Evolutionary conservation across 2,888 invertebrate species (phyloP), one percentile per base, ranked within the genome.

Genomic region (Argyra leucocephala): DNA sequence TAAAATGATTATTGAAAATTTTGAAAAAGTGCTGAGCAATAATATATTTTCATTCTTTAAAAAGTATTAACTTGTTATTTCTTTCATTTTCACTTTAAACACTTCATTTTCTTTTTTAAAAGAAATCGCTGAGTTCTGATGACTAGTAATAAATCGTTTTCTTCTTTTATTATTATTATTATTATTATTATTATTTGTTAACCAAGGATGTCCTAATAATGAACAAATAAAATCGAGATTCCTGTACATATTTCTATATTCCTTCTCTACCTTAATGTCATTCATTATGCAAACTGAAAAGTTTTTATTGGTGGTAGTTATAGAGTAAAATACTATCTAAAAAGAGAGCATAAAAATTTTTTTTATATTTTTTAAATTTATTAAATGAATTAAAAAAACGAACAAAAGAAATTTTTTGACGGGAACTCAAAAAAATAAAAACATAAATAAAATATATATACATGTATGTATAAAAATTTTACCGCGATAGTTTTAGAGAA

Each of bases 21-120:
- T n/a, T n/a, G n/a, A 48, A 37, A 37, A 37, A 31, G 9, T 48
- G 48, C 48, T 48, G 48, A 48, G 48, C 48, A 48, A 48, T 48
- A n/a, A n/a, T n/a, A n/a, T n/a, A 48, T 48, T 48, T 48, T 48
- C 48, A 48, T 48, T 48, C 48, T 48, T 48, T 48, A 48, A 48
- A 48, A 48, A 48, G 18, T 48, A 48, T 48, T 48, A 48, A 48
- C 48, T 48, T 48, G 48, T 48, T 48, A 48, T 48, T 48, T n/a
- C 15, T n/a, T 48, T 48, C 48, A 48, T 12, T 48, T 48, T n/a
- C 18, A 48, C 12, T 48, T 37, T 37, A 15, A 37, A 48, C 48
- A 48, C 48, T 48, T 48, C 48, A 48, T 48, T n/a, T 48, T 48
- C 12, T 48, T 15, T 48, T 48, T 48, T 18, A 48, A 48, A n/a